phyloP scores from a whole-genome alignment of 1,140 invertebrate species.

The Magallana gigas region DNA sequence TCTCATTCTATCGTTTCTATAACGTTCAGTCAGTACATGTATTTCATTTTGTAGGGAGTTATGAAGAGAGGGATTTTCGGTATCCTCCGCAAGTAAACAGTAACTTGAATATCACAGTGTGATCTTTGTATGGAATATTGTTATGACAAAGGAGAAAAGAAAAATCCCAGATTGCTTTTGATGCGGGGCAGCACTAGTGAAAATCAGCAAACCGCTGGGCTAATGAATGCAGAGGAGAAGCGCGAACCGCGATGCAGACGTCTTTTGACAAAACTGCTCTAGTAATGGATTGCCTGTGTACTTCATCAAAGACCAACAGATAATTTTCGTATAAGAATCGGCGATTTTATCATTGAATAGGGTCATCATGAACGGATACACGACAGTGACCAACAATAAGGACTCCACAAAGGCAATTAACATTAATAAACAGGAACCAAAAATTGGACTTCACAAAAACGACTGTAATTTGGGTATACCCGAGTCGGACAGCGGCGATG shows the following conservation, averaged over 20 bases:
- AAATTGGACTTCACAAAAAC: constrained; percentile 5
- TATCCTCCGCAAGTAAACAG: constrained; percentile 29
- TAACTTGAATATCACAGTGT: constrained; percentile 40
- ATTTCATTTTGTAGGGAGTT: neutral
- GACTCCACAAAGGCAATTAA: constrained; percentile 13
- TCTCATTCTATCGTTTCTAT: neutral
- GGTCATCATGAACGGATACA: constrained; percentile 18
- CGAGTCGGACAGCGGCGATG: constrained; percentile 65
- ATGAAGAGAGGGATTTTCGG: neutral
- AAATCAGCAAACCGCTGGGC: constrained; percentile 34
- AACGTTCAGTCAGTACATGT: neutral
- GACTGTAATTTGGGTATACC: constrained; percentile 53
- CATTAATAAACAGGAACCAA: constrained; percentile 38
- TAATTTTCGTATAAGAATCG: neutral
- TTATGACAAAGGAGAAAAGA: constrained; percentile 2
- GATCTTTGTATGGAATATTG: constrained; percentile 36
- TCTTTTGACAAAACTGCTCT: constrained; percentile 10
- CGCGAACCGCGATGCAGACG: constrained; percentile 30
- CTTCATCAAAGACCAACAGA: constrained; percentile 6
- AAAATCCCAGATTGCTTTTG: constrained; percentile 30
- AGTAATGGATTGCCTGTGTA: constrained; percentile 30
- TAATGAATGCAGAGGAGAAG: constrained; percentile 33
- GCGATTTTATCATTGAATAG: neutral
- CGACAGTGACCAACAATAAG: constrained; percentile 8
- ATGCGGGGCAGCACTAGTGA: constrained; percentile 25